Evolutionary conservation across 30 jellyfish, hydroid and myxozoan species (phyloP).

Genomic region (Aurelia sp.): DNA sequence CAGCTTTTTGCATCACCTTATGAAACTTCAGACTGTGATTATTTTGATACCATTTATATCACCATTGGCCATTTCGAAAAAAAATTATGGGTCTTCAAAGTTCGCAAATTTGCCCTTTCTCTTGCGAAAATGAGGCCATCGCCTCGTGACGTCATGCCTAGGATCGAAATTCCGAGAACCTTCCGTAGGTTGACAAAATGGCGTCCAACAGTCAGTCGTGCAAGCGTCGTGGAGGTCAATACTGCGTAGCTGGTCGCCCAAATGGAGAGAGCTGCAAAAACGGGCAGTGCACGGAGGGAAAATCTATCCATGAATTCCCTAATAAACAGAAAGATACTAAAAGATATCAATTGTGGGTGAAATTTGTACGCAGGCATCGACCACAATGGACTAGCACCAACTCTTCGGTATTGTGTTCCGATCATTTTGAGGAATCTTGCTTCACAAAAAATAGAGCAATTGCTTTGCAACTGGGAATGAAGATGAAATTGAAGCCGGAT

Average conservation of each 20-base stretch:
- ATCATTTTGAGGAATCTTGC: constrained; percentile 19
- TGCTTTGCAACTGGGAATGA: constrained; percentile 10
- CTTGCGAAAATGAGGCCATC: no score
- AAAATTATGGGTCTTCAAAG: no score
- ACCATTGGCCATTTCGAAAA: no score
- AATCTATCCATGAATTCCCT: constrained; percentile 15
- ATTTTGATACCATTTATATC: no score
- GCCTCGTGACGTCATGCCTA: background rate
- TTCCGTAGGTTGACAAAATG: no score
- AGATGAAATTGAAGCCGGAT: background rate
- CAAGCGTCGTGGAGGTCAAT: background rate
- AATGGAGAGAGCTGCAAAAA: constrained; percentile 11
- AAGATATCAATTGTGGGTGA: constrained; percentile 22
- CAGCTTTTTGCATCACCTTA: no score
- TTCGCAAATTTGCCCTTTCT: no score
- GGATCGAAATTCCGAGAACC: background rate
- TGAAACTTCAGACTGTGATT: no score
- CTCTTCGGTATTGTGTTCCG: background rate
- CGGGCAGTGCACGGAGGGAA: constrained; percentile 19
- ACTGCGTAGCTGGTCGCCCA: constrained; percentile 48
- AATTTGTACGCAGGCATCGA: constrained; percentile 37
- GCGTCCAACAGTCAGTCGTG: background rate
- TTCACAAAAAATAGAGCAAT: constrained; percentile 15
- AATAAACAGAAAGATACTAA: constrained; percentile 6
- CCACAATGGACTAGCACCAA: constrained; percentile 1